Percentiles rank a stretch among this genome's conserved stretches.
phyloP scores from a whole-genome alignment of 1,140 invertebrate species.

The Platyura marginata region DNA sequence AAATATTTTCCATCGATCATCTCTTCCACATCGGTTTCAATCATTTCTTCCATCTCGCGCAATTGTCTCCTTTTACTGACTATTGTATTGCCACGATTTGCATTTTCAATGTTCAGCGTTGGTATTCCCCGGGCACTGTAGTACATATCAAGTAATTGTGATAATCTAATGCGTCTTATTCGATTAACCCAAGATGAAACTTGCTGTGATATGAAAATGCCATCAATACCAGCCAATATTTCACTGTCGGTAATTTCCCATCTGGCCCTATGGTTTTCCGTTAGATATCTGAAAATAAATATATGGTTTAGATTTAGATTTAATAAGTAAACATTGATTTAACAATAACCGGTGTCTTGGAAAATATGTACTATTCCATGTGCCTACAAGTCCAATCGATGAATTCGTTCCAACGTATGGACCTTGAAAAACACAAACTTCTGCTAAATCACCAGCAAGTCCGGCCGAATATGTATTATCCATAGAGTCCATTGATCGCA shows the following conservation, averaged over 20 bases:
- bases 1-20: slow-evolving; percentile 7
- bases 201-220: slow-evolving; percentile 36
- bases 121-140: slow-evolving; percentile 40
- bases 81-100: slow-evolving; percentile 17
- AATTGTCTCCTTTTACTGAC: slow-evolving; percentile 8
- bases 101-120: slow-evolving; percentile 14
- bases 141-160: slow-evolving; percentile 48
- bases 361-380: slow-evolving; percentile 41
- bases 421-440: slow-evolving; percentile 39
- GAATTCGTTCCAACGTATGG: slow-evolving; percentile 20
- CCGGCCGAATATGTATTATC: slow-evolving; percentile 1
- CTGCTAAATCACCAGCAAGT: slow-evolving; percentile 34
- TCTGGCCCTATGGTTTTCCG: slow-evolving; percentile 22
- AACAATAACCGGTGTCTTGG: slow-evolving; percentile 35
- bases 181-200: slow-evolving; percentile 29
- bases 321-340: no score
- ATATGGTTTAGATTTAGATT: no score
- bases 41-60: not conserved
- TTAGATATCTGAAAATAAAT: slow-evolving; percentile 31
- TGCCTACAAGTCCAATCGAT: slow-evolving; percentile 31
- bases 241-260: slow-evolving; percentile 44
- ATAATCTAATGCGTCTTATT: slow-evolving; percentile 31
- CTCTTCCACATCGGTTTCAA: not conserved
- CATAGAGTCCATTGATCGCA: slow-evolving; percentile 1
- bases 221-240: slow-evolving; percentile 44